phyloP scores from a whole-genome alignment of 2,113 vertebrate species.

The Triplophysa dalaica region DNA sequence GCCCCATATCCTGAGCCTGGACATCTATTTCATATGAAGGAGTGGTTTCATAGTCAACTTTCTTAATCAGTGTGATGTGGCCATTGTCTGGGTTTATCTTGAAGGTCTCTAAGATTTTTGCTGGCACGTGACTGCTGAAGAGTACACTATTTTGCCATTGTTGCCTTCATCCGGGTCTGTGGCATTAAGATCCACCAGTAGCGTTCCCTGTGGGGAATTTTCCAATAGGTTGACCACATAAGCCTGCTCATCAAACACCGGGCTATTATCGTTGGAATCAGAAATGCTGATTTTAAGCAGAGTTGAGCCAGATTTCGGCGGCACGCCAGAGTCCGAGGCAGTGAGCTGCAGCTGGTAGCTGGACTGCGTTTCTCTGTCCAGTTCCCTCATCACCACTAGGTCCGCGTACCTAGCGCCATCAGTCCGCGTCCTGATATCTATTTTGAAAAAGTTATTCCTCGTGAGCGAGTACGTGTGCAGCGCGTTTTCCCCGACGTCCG shows the following conservation, averaged over 20 bases:
- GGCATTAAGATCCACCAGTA: constrained; percentile 92
- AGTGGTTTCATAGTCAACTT: constrained; percentile 88
- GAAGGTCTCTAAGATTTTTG: constrained; percentile 90
- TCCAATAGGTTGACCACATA: constrained; percentile 86
- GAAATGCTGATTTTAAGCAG: constrained; percentile 90
- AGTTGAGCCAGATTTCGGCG: constrained; percentile 89
- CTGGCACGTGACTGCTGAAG: constrained; percentile 90
- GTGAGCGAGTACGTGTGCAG: constrained; percentile 89
- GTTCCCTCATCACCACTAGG: constrained; percentile 86
- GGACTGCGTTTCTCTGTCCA: constrained; percentile 87
- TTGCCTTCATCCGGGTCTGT: constrained; percentile 97
- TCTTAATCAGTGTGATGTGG: constrained; percentile 87
- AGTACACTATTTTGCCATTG: constrained; percentile 92
- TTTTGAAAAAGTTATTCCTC: constrained; percentile 86
- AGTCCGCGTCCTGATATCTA: constrained; percentile 88
- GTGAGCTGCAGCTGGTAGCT: constrained; percentile 89
- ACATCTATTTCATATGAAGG: constrained; percentile 93
- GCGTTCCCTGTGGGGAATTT: constrained; percentile 83
- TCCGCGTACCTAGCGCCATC: constrained; percentile 95
- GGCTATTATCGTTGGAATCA: constrained; percentile 98
- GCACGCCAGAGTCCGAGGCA: constrained; percentile 88
- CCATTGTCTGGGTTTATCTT: constrained; percentile 89
- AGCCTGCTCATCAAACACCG: constrained; percentile 84
- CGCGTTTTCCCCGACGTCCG: constrained; percentile 92
- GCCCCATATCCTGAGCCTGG: constrained; percentile 94